Percentiles rank a stretch among this genome's conserved stretches.
Evolutionary conservation across 2,113 vertebrate genomes (phyloP).

Genomic region (Chionodraco myersi): DNA sequence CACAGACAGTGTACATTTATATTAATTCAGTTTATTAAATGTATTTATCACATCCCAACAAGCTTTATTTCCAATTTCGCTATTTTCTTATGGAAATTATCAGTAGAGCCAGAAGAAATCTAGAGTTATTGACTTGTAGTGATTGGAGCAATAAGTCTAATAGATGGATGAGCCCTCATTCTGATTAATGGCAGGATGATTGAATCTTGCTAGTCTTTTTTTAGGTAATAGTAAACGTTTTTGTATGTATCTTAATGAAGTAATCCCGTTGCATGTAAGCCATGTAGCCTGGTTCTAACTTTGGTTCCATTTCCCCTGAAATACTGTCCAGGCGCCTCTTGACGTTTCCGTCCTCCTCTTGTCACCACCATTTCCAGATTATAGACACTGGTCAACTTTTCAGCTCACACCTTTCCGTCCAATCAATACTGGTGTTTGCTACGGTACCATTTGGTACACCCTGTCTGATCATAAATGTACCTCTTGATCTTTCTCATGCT

Average conservation of each 20-base stretch:
- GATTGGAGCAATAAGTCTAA: background rate
- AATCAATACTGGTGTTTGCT: constrained; percentile 68
- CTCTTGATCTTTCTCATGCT: constrained; percentile 72
- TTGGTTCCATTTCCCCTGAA: too few species aligned
- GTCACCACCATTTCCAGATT: constrained; percentile 22
- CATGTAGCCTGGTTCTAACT: too few species aligned
- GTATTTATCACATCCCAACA: background rate
- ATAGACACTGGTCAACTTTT: constrained; percentile 53
- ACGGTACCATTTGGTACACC: constrained; percentile 72
- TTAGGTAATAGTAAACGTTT: too few species aligned
- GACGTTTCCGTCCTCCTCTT: background rate
- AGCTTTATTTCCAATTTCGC: background rate
- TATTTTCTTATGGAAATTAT: constrained; percentile 27
- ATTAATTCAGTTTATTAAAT: background rate
- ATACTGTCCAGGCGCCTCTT: too few species aligned
- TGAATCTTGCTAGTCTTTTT: constrained; percentile 4
- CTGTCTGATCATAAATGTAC: constrained; percentile 75
- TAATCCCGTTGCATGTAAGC: too few species aligned
- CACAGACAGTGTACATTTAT: background rate
- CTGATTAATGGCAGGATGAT: constrained; percentile 4
- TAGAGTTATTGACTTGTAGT: background rate
- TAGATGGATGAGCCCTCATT: constrained; percentile 31
- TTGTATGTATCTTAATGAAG: too few species aligned
- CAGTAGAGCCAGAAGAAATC: constrained; percentile 5
- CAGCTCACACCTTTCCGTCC: constrained; percentile 51